Evolutionary conservation across 1,140 invertebrate species (phyloP).

Genomic region (Helicoverpa armigera): DNA sequence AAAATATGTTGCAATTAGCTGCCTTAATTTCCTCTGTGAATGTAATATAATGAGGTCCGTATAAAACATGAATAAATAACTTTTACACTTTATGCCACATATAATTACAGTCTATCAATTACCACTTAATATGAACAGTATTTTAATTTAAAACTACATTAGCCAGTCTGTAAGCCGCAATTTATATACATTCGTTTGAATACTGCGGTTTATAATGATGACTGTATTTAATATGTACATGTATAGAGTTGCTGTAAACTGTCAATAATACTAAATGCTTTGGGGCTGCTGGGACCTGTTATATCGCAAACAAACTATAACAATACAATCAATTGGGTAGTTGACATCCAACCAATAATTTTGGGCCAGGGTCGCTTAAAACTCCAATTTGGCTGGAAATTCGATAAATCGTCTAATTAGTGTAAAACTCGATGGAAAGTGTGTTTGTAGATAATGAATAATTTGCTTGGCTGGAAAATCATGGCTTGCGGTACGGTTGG

Average conservation of each 20-base stretch:
- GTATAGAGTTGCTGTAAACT: too few relatives aligned
- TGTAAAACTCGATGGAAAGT: too few relatives aligned
- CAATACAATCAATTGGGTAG: background rate
- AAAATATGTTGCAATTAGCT: slow-evolving; percentile 1
- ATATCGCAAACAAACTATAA: background rate
- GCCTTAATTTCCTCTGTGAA: slow-evolving; percentile 10
- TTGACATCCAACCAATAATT: background rate
- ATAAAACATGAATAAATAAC: background rate
- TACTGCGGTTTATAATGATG: slow-evolving; percentile 17
- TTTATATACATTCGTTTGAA: slow-evolving; percentile 22
- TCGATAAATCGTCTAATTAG: too few relatives aligned
- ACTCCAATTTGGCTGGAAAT: too few relatives aligned
- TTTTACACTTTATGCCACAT: background rate
- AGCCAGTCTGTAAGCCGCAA: slow-evolving; percentile 8
- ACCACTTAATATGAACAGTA: slow-evolving; percentile 1
- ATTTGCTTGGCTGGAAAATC: too few relatives aligned
- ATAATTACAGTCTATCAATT: slow-evolving; percentile 24
- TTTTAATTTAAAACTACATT: slow-evolving; percentile 22
- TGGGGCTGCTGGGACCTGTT: background rate
- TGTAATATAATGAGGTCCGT: background rate
- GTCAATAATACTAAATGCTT: background rate
- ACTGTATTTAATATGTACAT: background rate
- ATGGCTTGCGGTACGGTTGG: too few relatives aligned
- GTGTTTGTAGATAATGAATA: too few relatives aligned
- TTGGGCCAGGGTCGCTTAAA: too few relatives aligned